Percentiles rank a stretch among this genome's conserved stretches.
Conservation (phyloP, 2,888 invertebrate species). For the Yponomeuta sedellus region DNA sequence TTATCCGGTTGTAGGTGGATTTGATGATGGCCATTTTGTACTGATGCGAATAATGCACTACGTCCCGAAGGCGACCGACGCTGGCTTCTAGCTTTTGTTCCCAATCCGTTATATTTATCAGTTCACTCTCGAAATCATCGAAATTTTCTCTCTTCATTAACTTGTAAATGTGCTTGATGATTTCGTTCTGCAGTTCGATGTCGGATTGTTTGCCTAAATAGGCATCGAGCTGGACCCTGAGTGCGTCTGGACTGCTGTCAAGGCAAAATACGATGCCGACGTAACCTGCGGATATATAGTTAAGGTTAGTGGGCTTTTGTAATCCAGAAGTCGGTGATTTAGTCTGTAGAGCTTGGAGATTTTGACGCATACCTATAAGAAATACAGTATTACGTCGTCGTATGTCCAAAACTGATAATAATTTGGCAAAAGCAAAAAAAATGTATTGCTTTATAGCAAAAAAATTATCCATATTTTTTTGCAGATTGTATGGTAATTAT, state of each 20-base stretch:
- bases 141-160: conserved; percentile 29
- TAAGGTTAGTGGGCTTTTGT: neutral
- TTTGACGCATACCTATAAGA: no score
- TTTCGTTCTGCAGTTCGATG: conserved; percentile 31
- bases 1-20: conserved; percentile 34
- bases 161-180: conserved; percentile 32
- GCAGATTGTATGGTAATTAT: no score
- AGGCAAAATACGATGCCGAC: conserved; percentile 42
- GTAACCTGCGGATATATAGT: conserved; percentile 34
- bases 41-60: conserved; percentile 31
- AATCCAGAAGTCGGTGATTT: neutral
- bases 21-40: conserved; percentile 33
- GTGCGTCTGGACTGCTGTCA: conserved; percentile 45
- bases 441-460: no score
- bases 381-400: no score
- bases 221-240: conserved; percentile 34
- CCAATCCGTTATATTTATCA: conserved; percentile 29
- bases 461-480: no score
- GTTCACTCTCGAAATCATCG: conserved; percentile 25
- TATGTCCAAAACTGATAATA: no score
- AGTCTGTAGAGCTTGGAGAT: no score
- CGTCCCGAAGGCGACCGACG: conserved; percentile 26
- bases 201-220: conserved; percentile 33
- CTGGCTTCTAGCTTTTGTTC: conserved; percentile 31
- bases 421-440: no score